These are phyloP conservation scores for Bubo blakistoni DNA, from an alignment of 2,113 vertebrate genomes.

Conservation along the genomic window DNA sequence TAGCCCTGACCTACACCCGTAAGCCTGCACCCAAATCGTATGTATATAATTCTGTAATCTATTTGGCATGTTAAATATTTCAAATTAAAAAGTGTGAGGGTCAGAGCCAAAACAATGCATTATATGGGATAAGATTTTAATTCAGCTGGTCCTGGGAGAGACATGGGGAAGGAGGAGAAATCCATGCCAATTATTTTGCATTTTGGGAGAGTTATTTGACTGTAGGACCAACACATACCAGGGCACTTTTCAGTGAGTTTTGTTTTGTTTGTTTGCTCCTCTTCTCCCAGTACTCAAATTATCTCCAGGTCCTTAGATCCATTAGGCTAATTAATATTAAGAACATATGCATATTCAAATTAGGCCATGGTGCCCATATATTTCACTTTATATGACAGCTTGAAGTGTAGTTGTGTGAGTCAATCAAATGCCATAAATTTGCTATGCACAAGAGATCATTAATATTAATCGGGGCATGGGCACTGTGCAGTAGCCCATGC, in stretches of 20 bases:
- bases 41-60: slow-evolving; percentile 5
- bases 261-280: slow-evolving; percentile 28
- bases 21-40: not conserved
- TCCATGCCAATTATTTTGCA: not conserved
- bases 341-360: slow-evolving; percentile 81
- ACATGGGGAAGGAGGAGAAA: slow-evolving; percentile 3
- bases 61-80: slow-evolving; percentile 43
- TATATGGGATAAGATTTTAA: slow-evolving; percentile 27
- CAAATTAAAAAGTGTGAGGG: slow-evolving; percentile 26
- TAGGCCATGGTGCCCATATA: slow-evolving; percentile 63
- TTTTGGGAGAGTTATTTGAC: slow-evolving; percentile 56
- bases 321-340: slow-evolving; percentile 80
- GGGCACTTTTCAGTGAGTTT: not conserved
- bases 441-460: slow-evolving; percentile 76
- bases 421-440: slow-evolving; percentile 79
- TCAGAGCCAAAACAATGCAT: slow-evolving; percentile 46
- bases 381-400: slow-evolving; percentile 76
- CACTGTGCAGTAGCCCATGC: slow-evolving; percentile 73
- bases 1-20: not conserved
- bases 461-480: slow-evolving; percentile 79
- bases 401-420: slow-evolving; percentile 76
- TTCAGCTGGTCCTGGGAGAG: not conserved
- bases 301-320: slow-evolving; percentile 63
- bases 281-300: slow-evolving; percentile 59
- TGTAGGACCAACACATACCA: not conserved